Evolutionary conservation across 2,888 invertebrate species (phyloP).

Genomic region (Pelosia muscerda): DNA sequence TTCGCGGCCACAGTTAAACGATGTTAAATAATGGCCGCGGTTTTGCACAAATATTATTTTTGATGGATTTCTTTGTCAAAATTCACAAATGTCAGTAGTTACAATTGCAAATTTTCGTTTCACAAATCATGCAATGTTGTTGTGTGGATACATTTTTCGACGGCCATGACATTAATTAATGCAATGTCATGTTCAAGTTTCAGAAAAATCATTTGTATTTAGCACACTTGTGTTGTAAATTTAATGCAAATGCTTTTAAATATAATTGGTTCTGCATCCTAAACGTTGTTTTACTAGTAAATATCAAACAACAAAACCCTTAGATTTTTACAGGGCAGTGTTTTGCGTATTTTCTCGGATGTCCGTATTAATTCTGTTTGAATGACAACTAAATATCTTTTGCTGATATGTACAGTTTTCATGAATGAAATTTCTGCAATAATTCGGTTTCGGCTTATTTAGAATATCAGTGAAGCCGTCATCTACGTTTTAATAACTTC

Average conservation of each 20-base stretch:
- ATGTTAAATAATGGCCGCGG: constrained; percentile 31
- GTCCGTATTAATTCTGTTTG: not conserved
- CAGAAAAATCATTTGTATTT: constrained; percentile 20
- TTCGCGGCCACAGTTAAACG: constrained; percentile 38
- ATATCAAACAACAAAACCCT: not conserved
- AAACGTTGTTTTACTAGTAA: not conserved
- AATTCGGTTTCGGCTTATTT: not conserved
- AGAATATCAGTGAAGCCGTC: not conserved
- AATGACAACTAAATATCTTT: not conserved
- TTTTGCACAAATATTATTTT: constrained; percentile 8
- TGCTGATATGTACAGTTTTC: not conserved
- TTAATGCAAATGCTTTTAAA: not conserved
- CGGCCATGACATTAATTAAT: constrained; percentile 27
- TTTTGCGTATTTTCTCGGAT: not conserved
- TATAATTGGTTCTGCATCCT: not conserved
- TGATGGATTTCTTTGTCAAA: constrained; percentile 9
- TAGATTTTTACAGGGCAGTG: not conserved
- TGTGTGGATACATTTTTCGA: constrained; percentile 15
- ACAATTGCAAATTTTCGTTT: constrained; percentile 11
- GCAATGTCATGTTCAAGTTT: constrained; percentile 30
- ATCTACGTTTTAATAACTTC: not conserved
- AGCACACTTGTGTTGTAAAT: not conserved
- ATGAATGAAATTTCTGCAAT: not conserved
- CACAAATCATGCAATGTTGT: constrained; percentile 10
- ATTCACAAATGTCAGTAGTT: constrained; percentile 7